Evolutionary conservation across 2,888 invertebrate genomes (phyloP).

Genomic region (Neria commutata): DNA sequence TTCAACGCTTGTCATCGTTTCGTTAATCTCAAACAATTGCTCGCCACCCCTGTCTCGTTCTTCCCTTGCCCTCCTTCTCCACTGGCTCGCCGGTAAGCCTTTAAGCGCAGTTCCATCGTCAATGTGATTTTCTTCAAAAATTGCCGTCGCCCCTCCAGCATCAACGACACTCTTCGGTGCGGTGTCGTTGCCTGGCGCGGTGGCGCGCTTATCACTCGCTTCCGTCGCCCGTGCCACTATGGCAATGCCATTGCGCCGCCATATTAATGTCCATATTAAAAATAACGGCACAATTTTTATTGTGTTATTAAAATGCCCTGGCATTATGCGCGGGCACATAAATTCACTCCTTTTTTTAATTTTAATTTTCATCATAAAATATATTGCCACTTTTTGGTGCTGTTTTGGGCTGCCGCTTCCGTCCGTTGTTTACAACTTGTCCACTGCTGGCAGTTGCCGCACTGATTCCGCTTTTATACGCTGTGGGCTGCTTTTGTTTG

Average conservation of each 20-base stretch:
- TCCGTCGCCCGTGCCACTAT: neutral
- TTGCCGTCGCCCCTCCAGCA: neutral
- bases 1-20: too few relatives aligned
- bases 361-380: too few relatives aligned
- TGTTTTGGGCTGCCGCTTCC: too few relatives aligned
- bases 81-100: too few relatives aligned
- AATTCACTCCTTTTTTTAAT: too few relatives aligned
- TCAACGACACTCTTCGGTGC: neutral
- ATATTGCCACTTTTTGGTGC: too few relatives aligned
- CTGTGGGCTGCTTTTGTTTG: too few relatives aligned
- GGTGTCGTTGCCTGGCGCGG: neutral
- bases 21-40: too few relatives aligned
- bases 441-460: too few relatives aligned
- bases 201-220: neutral
- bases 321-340: neutral
- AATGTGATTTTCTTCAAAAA: neutral
- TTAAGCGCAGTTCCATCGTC: neutral
- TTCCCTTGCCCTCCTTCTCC: neutral
- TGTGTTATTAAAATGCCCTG: slow-evolving; percentile 34
- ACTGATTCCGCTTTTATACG: too few relatives aligned
- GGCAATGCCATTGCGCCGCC: slow-evolving; percentile 10
- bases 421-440: too few relatives aligned
- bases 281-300: slow-evolving; percentile 36
- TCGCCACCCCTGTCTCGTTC: slow-evolving; percentile 12
- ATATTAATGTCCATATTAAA: slow-evolving; percentile 33